Evolutionary conservation across 2,113 vertebrate species (phyloP).

Genomic region (Mus musculus): GRCm39 chr11:48701501-48702000

Average conservation of each 20-base stretch:
- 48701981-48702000: background rate
- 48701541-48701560: constrained; percentile 12
- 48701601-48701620: background rate
- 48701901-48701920: background rate
- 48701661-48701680: background rate
- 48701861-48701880: background rate
- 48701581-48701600: background rate
- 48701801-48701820: background rate
- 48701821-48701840: background rate
- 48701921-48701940: background rate
- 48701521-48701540: constrained; percentile 2
- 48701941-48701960: background rate
- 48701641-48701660: background rate
- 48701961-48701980: background rate
- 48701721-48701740: background rate
- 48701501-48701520: background rate
- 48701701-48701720: background rate
- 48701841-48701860: background rate
- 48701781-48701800: background rate
- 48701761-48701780: background rate
- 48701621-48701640: background rate
- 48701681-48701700: background rate
- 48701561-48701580: constrained; percentile 36
- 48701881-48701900: background rate
- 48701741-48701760: background rate